Conservation (phyloP, 2,888 invertebrate genomes). For the Caenorhabditis macrosperma region DNA sequence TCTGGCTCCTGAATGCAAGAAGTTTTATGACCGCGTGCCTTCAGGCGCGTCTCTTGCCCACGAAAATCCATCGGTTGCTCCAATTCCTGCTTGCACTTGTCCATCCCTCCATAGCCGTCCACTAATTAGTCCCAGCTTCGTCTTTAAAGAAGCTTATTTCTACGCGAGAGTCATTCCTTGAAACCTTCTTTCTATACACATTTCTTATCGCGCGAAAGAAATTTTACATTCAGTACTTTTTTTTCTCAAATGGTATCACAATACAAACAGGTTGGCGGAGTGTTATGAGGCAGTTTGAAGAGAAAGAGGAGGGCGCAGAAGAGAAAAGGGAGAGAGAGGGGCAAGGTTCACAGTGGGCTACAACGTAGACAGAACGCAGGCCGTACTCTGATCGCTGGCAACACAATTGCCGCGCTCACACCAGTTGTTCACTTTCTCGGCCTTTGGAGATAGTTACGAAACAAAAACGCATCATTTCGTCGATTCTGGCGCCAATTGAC, state of each 20-base stretch:
- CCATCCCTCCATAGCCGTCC: background rate
- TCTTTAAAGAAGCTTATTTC: slow-evolving; percentile 3
- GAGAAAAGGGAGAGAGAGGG: slow-evolving; percentile 3
- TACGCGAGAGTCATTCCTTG: background rate
- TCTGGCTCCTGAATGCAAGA: slow-evolving; percentile 36
- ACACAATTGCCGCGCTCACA: slow-evolving; percentile 22
- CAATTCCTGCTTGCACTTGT: slow-evolving; percentile 5
- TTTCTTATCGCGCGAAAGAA: background rate
- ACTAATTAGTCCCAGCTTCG: slow-evolving; percentile 31
- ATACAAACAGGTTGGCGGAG: slow-evolving; percentile 14
- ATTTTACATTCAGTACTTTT: too few relatives aligned
- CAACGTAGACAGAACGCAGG: slow-evolving; percentile 43
- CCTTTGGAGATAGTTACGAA: slow-evolving; percentile 9
- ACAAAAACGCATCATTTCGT: slow-evolving; percentile 21
- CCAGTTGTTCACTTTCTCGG: slow-evolving; percentile 33
- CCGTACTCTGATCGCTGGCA: slow-evolving; percentile 46
- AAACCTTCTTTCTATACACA: background rate
- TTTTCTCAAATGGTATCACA: slow-evolving; percentile 1
- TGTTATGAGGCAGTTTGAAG: background rate
- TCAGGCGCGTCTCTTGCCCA: too few relatives aligned
- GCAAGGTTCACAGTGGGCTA: slow-evolving; percentile 45
- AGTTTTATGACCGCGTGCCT: background rate
- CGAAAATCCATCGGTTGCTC: background rate
- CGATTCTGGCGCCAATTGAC: slow-evolving; percentile 5
- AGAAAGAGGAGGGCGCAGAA: background rate